Evolutionary conservation across 2,888 invertebrate genomes (phyloP).

Genomic region (Acanthosepion esculentum): DNA sequence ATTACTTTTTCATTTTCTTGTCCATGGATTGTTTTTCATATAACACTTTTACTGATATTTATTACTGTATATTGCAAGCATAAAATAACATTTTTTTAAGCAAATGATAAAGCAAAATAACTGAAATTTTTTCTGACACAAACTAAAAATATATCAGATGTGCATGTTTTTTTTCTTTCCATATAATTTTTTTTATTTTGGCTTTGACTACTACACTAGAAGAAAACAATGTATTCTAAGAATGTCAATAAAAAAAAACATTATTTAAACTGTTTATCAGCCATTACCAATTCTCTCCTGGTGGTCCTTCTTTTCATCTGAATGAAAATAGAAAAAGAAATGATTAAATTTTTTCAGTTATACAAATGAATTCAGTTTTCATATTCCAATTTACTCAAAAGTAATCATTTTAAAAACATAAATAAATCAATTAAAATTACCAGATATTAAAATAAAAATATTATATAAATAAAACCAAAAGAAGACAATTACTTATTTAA

Average conservation of each 20-base stretch:
- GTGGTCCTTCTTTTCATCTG: constrained; percentile 44
- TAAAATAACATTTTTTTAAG: neutral
- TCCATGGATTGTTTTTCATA: neutral
- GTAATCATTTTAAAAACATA: neutral
- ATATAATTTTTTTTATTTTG: neutral
- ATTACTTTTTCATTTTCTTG: neutral
- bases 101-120: no score
- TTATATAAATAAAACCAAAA: neutral
- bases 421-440: neutral
- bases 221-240: neutral
- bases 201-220: neutral
- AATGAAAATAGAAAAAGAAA: constrained; percentile 34
- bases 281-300: constrained; percentile 47
- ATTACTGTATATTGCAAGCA: neutral
- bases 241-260: neutral
- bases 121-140: neutral
- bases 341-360: neutral
- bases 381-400: neutral
- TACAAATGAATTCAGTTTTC: neutral
- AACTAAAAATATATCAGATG: neutral
- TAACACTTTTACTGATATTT: neutral
- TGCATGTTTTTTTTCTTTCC: neutral
- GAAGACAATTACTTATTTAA: neutral
- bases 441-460: neutral
- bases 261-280: neutral